phyloP scores from a whole-genome alignment of 2,888 invertebrate genomes.

The Ethmia dodecea region DNA sequence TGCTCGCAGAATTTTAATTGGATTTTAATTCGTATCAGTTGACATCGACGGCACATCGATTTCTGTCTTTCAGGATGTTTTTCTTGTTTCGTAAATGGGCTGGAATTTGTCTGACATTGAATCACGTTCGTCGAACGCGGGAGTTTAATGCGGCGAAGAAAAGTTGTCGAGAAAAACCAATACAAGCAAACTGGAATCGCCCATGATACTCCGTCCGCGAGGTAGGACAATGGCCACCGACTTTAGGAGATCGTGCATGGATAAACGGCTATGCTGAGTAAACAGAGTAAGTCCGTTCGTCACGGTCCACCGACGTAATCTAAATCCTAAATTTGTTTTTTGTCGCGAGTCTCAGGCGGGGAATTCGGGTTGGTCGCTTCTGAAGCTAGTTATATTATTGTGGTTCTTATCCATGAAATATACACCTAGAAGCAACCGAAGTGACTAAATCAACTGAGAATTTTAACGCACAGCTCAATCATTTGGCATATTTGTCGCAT shows the following conservation, averaged over 20 bases:
- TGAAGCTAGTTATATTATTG: too few species aligned
- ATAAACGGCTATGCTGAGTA: slow-evolving; percentile 57
- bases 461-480: too few species aligned
- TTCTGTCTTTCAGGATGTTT: slow-evolving; percentile 5
- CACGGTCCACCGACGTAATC: slow-evolving; percentile 53
- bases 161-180: too few species aligned
- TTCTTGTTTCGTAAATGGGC: background rate
- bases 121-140: too few species aligned
- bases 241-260: slow-evolving; percentile 59
- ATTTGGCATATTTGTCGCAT: too few species aligned
- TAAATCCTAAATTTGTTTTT: slow-evolving; percentile 69
- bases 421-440: background rate
- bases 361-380: too few species aligned
- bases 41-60: slow-evolving; percentile 12
- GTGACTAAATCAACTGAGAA: background rate
- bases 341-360: slow-evolving; percentile 36
- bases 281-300: slow-evolving; percentile 57
- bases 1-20: slow-evolving; percentile 35
- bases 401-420: slow-evolving; percentile 17
- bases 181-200: slow-evolving; percentile 4
- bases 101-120: too few species aligned
- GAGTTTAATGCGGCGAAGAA: too few species aligned
- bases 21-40: slow-evolving; percentile 18
- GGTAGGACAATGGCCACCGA: slow-evolving; percentile 11
- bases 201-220: background rate